A percentile compares a stretch with the other conserved stretches of the same genome.
phyloP scores from a whole-genome alignment of 2,888 invertebrate species.

The Homarus gammarus region DNA sequence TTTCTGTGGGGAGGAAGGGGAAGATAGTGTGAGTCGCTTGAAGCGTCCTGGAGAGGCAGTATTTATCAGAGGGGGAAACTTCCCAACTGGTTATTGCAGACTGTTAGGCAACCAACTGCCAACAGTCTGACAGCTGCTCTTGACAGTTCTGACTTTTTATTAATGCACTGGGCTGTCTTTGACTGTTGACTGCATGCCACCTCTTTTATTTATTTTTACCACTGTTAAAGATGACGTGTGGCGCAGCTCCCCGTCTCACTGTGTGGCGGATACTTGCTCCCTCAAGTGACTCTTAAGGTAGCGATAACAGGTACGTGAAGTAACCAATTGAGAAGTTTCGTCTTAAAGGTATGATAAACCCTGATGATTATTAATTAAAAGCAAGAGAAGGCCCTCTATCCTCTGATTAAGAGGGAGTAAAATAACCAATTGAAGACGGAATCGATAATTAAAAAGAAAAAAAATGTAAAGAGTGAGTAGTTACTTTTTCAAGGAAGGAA shows the following conservation, averaged over 20 bases:
- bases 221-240: too few species aligned
- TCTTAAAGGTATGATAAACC: constrained; percentile 36
- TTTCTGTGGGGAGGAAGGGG: constrained; percentile 71
- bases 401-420: constrained; percentile 74
- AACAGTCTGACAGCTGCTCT: background rate
- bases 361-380: constrained; percentile 49
- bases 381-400: constrained; percentile 76
- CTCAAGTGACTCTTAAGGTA: too few species aligned
- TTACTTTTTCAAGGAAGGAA: background rate
- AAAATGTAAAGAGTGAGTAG: background rate
- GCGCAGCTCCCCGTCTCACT: too few species aligned
- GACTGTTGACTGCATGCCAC: background rate
- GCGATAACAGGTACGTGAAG: background rate
- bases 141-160: background rate
- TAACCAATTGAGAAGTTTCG: constrained; percentile 75
- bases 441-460: constrained; percentile 25
- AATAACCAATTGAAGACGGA: constrained; percentile 47
- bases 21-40: constrained; percentile 64
- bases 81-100: constrained; percentile 72
- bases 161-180: background rate
- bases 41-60: constrained; percentile 46
- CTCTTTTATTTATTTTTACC: background rate
- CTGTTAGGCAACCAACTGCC: too few species aligned
- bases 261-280: too few species aligned
- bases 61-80: constrained; percentile 59